A percentile compares a stretch with the other conserved stretches of the same genome.
These are phyloP conservation scores for Taphrorychus bicolor DNA, from an alignment of 2,888 invertebrate genomes.

Conservation along the genomic window DNA sequence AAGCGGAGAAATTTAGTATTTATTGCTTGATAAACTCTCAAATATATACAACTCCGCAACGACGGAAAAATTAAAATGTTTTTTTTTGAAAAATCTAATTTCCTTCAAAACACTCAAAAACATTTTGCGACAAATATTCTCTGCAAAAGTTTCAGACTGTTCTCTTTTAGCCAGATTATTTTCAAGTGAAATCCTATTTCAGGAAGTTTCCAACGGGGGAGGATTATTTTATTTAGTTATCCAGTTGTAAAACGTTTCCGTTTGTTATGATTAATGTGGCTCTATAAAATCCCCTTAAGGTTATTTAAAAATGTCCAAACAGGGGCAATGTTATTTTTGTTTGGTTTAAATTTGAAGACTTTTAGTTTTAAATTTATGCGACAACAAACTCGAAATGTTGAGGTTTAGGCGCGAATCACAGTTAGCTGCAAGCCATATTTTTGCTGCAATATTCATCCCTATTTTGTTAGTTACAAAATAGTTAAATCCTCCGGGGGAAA, in stretches of 20 bases:
- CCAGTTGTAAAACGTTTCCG: neutral
- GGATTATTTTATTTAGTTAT: neutral
- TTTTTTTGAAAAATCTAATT: neutral
- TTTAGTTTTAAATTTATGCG: neutral
- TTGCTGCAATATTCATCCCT: neutral
- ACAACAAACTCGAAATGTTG: too few relatives aligned
- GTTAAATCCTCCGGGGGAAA: too few relatives aligned
- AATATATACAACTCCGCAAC: too few relatives aligned
- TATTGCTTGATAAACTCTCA: too few relatives aligned
- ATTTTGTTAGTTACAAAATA: too few relatives aligned
- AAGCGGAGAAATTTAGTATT: neutral
- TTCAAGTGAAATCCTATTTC: neutral
- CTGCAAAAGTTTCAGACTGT: neutral
- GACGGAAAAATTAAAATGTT: neutral
- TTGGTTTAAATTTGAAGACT: neutral
- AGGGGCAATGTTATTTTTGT: neutral
- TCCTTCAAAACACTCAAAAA: neutral
- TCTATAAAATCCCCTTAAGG: neutral
- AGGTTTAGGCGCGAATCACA: too few relatives aligned
- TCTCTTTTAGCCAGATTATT: neutral
- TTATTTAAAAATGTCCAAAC: neutral
- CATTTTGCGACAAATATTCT: neutral
- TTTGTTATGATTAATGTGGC: neutral
- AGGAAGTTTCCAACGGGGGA: neutral
- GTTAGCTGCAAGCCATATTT: neutral